Evolutionary conservation across 2,113 vertebrate species (phyloP).

Genomic region (Bostrychus sinensis): DNA sequence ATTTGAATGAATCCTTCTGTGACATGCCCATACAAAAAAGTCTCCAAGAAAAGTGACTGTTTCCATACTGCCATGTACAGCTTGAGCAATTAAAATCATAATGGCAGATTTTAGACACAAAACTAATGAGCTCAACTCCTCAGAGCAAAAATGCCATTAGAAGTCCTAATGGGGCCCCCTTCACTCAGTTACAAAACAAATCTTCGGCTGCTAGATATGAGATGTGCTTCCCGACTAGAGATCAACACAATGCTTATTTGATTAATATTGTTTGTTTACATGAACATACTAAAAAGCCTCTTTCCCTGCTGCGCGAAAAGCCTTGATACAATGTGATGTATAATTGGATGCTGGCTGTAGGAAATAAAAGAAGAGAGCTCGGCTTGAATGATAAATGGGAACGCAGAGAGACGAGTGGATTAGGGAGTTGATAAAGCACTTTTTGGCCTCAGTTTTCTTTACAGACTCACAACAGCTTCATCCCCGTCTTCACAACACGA

Average conservation of each 20-base stretch:
- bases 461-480: conserved; percentile 4
- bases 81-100: conserved; percentile 71
- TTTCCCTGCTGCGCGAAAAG: conserved; percentile 35
- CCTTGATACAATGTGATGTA: conserved; percentile 39
- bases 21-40: conserved; percentile 20
- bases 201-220: conserved; percentile 56
- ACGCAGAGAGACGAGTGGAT: conserved; percentile 27
- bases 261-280: conserved; percentile 71
- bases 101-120: conserved; percentile 68
- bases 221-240: conserved; percentile 49
- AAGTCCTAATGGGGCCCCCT: conserved; percentile 63
- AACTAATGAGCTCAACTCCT: conserved; percentile 73
- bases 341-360: conserved; percentile 51
- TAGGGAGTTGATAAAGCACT: conserved; percentile 22
- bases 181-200: conserved; percentile 63
- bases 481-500: not conserved
- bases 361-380: conserved; percentile 26
- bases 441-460: conserved; percentile 25
- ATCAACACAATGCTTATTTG: conserved; percentile 61
- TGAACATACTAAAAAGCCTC: conserved; percentile 44
- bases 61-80: conserved; percentile 36
- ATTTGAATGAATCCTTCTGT: conserved; percentile 19
- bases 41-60: conserved; percentile 42
- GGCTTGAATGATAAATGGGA: conserved; percentile 45
- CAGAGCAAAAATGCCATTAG: conserved; percentile 72